Conservation (phyloP, 2,113 vertebrate genomes). For the Myotis yumanensis region DNA sequence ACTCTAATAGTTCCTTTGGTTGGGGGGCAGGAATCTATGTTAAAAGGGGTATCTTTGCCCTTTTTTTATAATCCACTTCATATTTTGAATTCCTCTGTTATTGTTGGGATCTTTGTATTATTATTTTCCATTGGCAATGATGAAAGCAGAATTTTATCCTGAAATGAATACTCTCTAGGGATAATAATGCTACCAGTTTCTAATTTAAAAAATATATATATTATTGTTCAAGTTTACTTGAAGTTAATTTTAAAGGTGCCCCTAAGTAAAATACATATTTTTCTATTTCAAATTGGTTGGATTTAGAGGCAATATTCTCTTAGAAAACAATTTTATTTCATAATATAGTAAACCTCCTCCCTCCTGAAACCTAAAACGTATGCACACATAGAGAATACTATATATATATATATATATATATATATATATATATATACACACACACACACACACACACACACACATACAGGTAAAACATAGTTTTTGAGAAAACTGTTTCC, state of each 20-base stretch:
- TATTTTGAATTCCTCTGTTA: slow-evolving; percentile 66
- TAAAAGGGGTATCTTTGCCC: slow-evolving; percentile 9
- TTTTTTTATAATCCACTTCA: slow-evolving; percentile 63
- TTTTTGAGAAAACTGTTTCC: neutral
- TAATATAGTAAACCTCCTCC: neutral
- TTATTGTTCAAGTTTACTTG: neutral
- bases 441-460: too few species aligned
- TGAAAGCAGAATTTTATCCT: slow-evolving; percentile 79
- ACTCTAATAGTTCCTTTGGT: neutral
- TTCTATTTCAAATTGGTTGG: neutral
- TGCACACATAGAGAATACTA: neutral
- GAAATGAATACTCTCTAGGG: neutral
- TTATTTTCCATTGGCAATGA: slow-evolving; percentile 77
- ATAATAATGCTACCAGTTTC: slow-evolving; percentile 3
- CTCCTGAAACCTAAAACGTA: neutral
- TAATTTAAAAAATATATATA: neutral
- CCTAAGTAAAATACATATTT: neutral
- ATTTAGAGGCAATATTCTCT: neutral
- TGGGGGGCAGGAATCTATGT: neutral
- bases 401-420: neutral
- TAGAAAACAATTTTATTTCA: slow-evolving; percentile 27
- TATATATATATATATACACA: too few species aligned
- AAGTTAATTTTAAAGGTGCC: neutral
- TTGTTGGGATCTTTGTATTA: slow-evolving; percentile 75
- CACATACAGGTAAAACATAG: neutral